Percentiles rank a stretch among this genome's conserved stretches.
These are phyloP conservation scores for Drosophila greeni DNA, from an alignment of 2,888 invertebrate genomes.

Conservation along the genomic window DNA sequence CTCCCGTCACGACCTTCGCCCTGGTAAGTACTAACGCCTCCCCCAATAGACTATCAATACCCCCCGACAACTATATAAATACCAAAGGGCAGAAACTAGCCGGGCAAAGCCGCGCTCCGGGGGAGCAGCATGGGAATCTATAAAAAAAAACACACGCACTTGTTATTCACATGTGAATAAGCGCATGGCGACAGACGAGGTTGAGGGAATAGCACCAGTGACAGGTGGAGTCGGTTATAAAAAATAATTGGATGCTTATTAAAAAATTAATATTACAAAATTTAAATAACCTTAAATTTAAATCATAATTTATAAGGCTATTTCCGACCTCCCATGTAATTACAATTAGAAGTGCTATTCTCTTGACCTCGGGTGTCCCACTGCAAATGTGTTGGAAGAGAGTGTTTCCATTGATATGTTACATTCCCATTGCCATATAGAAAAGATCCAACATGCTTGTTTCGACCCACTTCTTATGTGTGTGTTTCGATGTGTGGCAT, in stretches of 20 bases:
- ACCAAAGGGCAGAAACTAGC: constrained; percentile 30
- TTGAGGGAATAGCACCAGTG: constrained; percentile 5
- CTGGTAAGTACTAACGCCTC: constrained; percentile 54
- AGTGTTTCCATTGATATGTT: constrained; percentile 3
- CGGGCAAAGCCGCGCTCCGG: constrained; percentile 46
- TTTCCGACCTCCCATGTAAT: too few relatives aligned
- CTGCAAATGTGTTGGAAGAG: constrained; percentile 3
- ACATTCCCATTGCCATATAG: constrained; percentile 1
- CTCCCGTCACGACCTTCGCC: constrained; percentile 66
- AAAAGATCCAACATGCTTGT: constrained; percentile 5
- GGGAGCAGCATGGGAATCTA: constrained; percentile 50
- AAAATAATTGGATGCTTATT: too few relatives aligned
- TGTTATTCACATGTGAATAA: constrained; percentile 32
- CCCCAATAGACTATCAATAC: constrained; percentile 15
- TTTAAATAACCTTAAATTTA: too few relatives aligned
- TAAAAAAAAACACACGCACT: constrained; percentile 54
- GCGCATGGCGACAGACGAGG: constrained; percentile 19
- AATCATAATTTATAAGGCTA: too few relatives aligned
- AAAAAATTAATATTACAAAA: too few relatives aligned
- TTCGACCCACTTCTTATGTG: constrained; percentile 21
- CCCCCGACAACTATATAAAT: constrained; percentile 7
- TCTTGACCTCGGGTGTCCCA: neutral
- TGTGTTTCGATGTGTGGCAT: constrained; percentile 33
- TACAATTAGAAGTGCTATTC: neutral
- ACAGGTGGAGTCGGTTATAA: neutral